phyloP scores from a whole-genome alignment of 2,797 vertebrate genomes.

The Pterois miles region DNA sequence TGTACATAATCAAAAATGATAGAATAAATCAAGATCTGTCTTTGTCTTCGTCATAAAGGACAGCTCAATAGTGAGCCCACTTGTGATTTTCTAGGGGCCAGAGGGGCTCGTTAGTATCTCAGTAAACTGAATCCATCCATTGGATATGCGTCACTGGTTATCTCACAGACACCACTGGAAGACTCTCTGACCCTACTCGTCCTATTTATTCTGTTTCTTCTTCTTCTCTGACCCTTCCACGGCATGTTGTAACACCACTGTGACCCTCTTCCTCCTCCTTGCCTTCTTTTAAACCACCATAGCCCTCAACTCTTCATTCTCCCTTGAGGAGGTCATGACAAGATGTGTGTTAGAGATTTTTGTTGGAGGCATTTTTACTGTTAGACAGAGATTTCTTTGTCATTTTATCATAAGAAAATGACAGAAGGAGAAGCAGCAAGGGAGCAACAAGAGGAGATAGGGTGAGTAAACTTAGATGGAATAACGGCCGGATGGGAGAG shows the following conservation, averaged over 20 bases:
- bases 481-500: neutral
- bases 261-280: neutral
- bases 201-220: slow-evolving; percentile 4
- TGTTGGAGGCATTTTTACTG: neutral
- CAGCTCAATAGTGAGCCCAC: neutral
- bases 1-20: slow-evolving; percentile 21
- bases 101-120: slow-evolving; percentile 24
- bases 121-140: slow-evolving; percentile 2
- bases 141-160: slow-evolving; percentile 2
- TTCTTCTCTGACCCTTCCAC: neutral
- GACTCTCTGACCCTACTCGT: neutral
- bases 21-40: slow-evolving; percentile 14
- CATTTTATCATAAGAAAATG: slow-evolving; percentile 26
- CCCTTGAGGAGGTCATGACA: slow-evolving; percentile 6
- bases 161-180: neutral
- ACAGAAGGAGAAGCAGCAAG: neutral
- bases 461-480: neutral
- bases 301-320: neutral
- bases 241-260: neutral
- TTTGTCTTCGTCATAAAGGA: neutral
- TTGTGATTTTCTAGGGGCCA: slow-evolving; percentile 3
- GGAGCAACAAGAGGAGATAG: slow-evolving; percentile 4
- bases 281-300: neutral
- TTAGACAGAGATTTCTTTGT: neutral
- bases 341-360: neutral